Percentiles rank a stretch among this genome's conserved stretches.
These are phyloP conservation scores for Acromyrmex charruanus DNA, from an alignment of 1,140 invertebrate species.

Conservation along the genomic window DNA sequence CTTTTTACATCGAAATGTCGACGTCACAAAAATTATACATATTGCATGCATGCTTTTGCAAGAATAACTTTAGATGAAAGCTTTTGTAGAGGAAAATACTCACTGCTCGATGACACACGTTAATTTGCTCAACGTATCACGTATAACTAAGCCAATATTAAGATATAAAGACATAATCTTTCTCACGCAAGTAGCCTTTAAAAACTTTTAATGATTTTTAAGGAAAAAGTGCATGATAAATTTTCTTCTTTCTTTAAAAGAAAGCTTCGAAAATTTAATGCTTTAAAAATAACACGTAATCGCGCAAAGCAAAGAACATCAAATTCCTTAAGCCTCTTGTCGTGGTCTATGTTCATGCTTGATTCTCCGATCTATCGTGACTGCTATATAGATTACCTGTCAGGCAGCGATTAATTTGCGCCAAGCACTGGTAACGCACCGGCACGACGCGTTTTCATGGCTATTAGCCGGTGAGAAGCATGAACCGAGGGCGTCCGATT, in stretches of 20 bases:
- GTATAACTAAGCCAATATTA: background rate
- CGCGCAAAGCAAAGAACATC: background rate
- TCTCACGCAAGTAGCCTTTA: background rate
- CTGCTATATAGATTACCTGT: background rate
- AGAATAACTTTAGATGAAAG: background rate
- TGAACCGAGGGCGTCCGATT: background rate
- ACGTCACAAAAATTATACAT: background rate
- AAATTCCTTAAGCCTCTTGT: background rate
- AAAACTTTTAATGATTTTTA: background rate
- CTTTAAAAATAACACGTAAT: background rate
- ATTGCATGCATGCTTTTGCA: background rate
- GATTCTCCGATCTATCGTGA: conserved; percentile 9
- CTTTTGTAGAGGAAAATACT: background rate
- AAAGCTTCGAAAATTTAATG: background rate
- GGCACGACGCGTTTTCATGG: conserved; percentile 34
- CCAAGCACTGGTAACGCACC: conserved; percentile 1
- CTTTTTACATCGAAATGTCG: background rate
- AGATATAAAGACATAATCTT: background rate
- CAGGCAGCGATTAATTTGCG: conserved; percentile 31
- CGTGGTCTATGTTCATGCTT: background rate
- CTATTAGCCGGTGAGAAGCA: conserved; percentile 39
- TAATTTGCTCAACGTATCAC: conserved; percentile 30
- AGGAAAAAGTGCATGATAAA: background rate
- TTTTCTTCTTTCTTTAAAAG: background rate
- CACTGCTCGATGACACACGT: background rate